Conservation (phyloP, 2,888 invertebrate species). For the Aleiodes alternator region DNA sequence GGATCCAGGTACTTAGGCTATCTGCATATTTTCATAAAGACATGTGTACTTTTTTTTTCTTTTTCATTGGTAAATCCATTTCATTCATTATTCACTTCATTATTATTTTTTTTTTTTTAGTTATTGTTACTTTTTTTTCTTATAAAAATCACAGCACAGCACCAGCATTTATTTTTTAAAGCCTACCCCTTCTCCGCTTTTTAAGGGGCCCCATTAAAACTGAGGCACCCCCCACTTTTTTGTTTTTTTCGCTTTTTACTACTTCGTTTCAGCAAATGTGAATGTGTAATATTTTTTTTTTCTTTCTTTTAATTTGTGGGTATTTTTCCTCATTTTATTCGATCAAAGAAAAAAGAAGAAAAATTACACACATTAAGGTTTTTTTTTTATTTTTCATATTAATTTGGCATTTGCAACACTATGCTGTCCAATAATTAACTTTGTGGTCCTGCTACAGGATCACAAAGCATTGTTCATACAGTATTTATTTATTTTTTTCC, state of each 20-base stretch:
- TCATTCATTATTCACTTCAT: conserved; percentile 42
- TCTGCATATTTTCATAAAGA: conserved; percentile 70
- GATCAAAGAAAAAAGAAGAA: conserved; percentile 45
- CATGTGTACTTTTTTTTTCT: conserved; percentile 43
- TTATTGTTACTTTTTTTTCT: conserved; percentile 58
- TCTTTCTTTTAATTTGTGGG: not conserved
- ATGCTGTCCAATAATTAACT: conserved; percentile 59
- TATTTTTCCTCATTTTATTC: conserved; percentile 27
- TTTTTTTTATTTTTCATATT: conserved; percentile 57
- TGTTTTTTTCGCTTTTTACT: conserved; percentile 33
- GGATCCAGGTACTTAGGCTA: conserved; percentile 73
- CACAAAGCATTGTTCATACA: conserved; percentile 50
- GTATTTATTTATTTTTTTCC: conserved; percentile 29
- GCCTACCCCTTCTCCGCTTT: conserved; percentile 64
- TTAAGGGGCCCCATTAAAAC: conserved; percentile 65
- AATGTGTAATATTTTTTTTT: conserved; percentile 41
- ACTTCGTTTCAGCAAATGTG: conserved; percentile 51
- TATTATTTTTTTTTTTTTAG: conserved; percentile 42
- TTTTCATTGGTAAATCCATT: conserved; percentile 43
- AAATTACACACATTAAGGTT: conserved; percentile 48
- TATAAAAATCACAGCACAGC: conserved; percentile 74
- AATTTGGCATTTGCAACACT: conserved; percentile 68
- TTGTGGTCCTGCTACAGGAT: conserved; percentile 45
- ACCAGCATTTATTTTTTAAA: conserved; percentile 69
- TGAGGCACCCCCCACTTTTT: conserved; percentile 57